Conservation (phyloP, 2,888 invertebrate species). For the Noctua comes region DNA sequence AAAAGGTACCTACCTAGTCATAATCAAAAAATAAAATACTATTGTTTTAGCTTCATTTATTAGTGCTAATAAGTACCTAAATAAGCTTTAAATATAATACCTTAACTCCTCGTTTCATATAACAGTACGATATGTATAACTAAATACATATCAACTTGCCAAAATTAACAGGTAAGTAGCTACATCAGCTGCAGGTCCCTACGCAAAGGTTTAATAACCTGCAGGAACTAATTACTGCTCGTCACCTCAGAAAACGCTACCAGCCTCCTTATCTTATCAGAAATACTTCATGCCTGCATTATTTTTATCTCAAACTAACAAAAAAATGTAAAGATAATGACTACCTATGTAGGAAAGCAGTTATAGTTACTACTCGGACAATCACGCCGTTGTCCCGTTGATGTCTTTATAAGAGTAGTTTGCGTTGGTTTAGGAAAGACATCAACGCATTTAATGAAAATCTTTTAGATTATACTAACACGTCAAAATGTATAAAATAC, state of each 20-base stretch:
- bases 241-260: conserved; percentile 12
- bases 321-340: conserved; percentile 33
- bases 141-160: not conserved
- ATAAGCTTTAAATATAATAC: no score
- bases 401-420: conserved; percentile 79
- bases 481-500: not conserved
- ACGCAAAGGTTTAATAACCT: not conserved
- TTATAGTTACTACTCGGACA: not conserved
- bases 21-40: not conserved
- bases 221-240: conserved; percentile 20
- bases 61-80: not conserved
- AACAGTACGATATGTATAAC: not conserved
- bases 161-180: no score
- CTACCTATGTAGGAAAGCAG: not conserved
- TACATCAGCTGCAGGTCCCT: not conserved
- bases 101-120: no score
- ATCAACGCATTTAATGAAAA: conserved; percentile 76
- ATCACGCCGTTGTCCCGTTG: conserved; percentile 70
- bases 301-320: conserved; percentile 44
- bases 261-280: conserved; percentile 45
- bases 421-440: conserved; percentile 76
- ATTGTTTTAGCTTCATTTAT: not conserved
- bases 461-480: conserved; percentile 8
- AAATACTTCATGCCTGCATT: conserved; percentile 24
- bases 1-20: not conserved